A percentile compares a stretch with the other conserved stretches of the same genome.
These are phyloP conservation scores for Syritta pipiens DNA, from an alignment of 2,888 invertebrate genomes.

Conservation along the genomic window DNA sequence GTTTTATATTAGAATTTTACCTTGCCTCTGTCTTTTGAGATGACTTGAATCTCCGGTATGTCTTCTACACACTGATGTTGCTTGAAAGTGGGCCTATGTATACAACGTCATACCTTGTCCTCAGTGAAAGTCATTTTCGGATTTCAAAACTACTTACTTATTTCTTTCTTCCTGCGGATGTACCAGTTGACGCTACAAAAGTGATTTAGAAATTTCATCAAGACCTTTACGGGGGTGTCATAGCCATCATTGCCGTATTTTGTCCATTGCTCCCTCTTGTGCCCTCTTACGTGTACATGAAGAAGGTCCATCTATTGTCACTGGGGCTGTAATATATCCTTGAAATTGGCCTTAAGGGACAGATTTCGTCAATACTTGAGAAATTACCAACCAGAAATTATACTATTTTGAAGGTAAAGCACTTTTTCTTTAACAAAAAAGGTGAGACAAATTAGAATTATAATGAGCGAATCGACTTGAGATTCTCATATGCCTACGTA, in stretches of 20 bases:
- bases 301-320: too few species aligned
- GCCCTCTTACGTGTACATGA: too few species aligned
- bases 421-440: too few species aligned
- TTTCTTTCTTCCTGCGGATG: conserved; percentile 23
- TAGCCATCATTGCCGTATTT: conserved; percentile 15
- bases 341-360: too few species aligned
- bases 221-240: neutral
- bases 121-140: conserved; percentile 26
- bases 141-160: conserved; percentile 50
- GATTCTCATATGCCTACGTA: too few species aligned
- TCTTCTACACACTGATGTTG: conserved; percentile 35
- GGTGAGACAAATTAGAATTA: too few species aligned
- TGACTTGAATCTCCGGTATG: conserved; percentile 3
- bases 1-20: conserved; percentile 58
- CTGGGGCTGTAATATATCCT: too few species aligned
- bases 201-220: conserved; percentile 54
- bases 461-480: too few species aligned
- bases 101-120: neutral
- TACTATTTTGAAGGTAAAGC: too few species aligned
- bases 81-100: neutral
- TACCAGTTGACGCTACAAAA: conserved; percentile 35
- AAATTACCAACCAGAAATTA: too few species aligned
- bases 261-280: too few species aligned
- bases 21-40: conserved; percentile 13
- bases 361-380: too few species aligned